phyloP scores from a whole-genome alignment of 2,888 invertebrate genomes.

The Lasioglossum oenotherae region DNA sequence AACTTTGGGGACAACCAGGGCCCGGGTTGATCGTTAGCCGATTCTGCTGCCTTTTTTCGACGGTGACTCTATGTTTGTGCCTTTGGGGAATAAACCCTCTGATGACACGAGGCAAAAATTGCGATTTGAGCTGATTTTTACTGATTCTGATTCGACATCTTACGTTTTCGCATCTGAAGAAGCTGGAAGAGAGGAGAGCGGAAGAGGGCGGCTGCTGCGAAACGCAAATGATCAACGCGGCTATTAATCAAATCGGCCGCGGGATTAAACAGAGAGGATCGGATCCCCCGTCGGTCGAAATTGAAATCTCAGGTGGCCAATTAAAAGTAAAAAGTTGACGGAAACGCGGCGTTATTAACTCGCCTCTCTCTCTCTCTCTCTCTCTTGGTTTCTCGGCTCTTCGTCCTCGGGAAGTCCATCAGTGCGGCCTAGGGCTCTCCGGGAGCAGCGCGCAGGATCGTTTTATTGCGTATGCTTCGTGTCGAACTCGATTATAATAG shows the following conservation, averaged over 20 bases:
- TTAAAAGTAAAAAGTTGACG: slow-evolving; percentile 38
- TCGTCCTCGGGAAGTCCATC: slow-evolving; percentile 54
- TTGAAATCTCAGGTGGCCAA: slow-evolving; percentile 60
- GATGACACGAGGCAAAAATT: not conserved
- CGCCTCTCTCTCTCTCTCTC: not conserved
- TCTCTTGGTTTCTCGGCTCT: not conserved
- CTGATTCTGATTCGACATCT: not conserved
- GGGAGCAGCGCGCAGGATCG: slow-evolving; percentile 42
- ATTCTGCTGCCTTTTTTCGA: not conserved
- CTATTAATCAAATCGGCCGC: slow-evolving; percentile 29
- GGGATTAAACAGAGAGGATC: slow-evolving; percentile 38
- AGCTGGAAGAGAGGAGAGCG: no score
- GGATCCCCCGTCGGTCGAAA: slow-evolving; percentile 39
- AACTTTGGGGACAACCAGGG: slow-evolving; percentile 24
- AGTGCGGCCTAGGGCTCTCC: slow-evolving; percentile 56
- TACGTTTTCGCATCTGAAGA: not conserved
- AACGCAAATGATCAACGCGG: slow-evolving; percentile 29
- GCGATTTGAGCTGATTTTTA: not conserved
- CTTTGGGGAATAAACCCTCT: not conserved
- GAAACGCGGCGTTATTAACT: slow-evolving; percentile 53
- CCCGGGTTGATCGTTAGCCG: not conserved
- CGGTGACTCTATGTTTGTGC: not conserved
- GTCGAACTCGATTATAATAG: slow-evolving; percentile 82
- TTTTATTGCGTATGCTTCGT: slow-evolving; percentile 73
- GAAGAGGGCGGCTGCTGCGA: not conserved